Evolutionary conservation across 2,113 vertebrate species (phyloP).

Genomic region (Spilogale gracilis): DNA sequence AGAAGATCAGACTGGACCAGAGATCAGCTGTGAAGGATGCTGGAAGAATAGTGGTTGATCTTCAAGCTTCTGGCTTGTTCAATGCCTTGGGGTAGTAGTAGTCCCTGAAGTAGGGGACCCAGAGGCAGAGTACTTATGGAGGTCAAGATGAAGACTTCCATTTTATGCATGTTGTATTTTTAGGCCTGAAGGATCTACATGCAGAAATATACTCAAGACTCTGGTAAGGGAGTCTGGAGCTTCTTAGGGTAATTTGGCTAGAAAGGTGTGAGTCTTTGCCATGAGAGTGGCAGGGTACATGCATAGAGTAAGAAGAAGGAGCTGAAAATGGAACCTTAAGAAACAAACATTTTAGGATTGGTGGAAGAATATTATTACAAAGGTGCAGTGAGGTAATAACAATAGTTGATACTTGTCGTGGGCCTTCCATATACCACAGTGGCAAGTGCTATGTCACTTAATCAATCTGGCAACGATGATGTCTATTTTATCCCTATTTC

Average conservation of each 20-base stretch:
- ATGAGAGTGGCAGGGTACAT: background rate
- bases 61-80: background rate
- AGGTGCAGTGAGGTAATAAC: background rate
- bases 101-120: background rate
- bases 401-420: background rate
- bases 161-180: background rate
- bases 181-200: background rate
- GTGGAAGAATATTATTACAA: background rate
- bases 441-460: background rate
- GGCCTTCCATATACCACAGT: background rate
- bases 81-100: background rate
- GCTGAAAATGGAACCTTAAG: background rate
- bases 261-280: background rate
- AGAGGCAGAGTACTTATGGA: background rate
- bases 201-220: background rate
- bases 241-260: background rate
- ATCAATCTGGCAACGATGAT: constrained; percentile 6
- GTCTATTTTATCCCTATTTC: background rate
- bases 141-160: background rate
- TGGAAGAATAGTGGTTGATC: background rate
- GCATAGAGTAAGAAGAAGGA: background rate
- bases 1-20: background rate
- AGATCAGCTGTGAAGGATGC: background rate
- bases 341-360: constrained; percentile 8
- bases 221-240: background rate